Conservation (phyloP, 2,888 invertebrate genomes). For the Ormyrus thymus region DNA sequence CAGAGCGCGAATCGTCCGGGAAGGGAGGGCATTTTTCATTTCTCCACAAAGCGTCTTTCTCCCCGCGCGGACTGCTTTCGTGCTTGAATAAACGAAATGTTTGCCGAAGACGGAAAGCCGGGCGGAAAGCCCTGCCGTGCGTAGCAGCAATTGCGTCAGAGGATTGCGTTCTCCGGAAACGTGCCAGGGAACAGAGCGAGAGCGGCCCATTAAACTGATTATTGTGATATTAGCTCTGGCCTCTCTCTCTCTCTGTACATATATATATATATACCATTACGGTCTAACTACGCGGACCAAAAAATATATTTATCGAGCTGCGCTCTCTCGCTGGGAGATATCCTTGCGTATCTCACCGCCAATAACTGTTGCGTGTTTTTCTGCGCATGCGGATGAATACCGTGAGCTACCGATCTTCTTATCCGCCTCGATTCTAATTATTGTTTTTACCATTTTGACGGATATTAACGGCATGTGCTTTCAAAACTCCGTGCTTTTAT, state of each 20-base stretch:
- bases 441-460: not conserved
- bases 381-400: not conserved
- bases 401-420: not conserved
- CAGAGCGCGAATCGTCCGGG: too few relatives aligned
- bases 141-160: not conserved
- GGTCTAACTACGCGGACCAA: too few relatives aligned
- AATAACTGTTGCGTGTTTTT: slow-evolving; percentile 27
- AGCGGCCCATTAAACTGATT: slow-evolving; percentile 14
- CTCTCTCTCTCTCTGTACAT: too few relatives aligned
- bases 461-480: too few relatives aligned
- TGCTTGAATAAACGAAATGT: not conserved
- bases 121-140: not conserved
- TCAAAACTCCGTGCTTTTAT: too few relatives aligned
- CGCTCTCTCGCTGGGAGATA: not conserved
- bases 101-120: not conserved
- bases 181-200: not conserved
- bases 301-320: too few relatives aligned
- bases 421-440: slow-evolving; percentile 7
- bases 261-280: too few relatives aligned
- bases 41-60: too few relatives aligned
- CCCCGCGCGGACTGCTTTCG: too few relatives aligned
- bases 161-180: slow-evolving; percentile 1
- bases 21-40: too few relatives aligned
- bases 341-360: not conserved
- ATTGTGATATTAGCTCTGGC: not conserved